A percentile compares a stretch with the other conserved stretches of the same genome.
Evolutionary conservation across 1,140 invertebrate genomes (phyloP).

Genomic region (Chironomus striatipennis): DNA sequence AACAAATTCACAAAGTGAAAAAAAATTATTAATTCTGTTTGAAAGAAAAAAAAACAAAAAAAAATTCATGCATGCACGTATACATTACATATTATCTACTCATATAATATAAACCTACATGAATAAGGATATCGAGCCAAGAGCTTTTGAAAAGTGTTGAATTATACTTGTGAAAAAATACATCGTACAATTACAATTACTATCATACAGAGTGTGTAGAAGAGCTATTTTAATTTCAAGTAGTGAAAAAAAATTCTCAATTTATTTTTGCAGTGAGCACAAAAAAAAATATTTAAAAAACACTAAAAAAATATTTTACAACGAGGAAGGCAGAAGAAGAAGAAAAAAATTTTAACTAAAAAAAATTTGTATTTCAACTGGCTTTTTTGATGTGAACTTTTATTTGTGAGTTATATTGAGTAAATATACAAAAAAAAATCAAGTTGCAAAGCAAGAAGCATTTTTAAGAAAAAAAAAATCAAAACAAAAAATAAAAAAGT

Average conservation of each 20-base stretch:
- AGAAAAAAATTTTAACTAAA: neutral
- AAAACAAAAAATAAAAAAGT: neutral
- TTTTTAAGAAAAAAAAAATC: neutral
- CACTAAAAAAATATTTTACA: constrained; percentile 9
- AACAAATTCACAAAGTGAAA: neutral
- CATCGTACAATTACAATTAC: constrained; percentile 19
- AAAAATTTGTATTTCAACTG: neutral
- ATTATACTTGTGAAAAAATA: constrained; percentile 20
- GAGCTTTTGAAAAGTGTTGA: constrained; percentile 21
- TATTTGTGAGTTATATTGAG: constrained; percentile 21
- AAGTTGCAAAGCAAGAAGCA: too few relatives aligned
- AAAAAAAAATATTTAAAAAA: constrained; percentile 12
- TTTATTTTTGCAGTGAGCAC: constrained; percentile 16
- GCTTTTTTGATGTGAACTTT: constrained; percentile 20
- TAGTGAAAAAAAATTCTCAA: constrained; percentile 22
- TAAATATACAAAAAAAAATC: neutral
- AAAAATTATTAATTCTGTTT: neutral
- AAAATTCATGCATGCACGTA: neutral
- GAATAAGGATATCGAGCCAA: constrained; percentile 3
- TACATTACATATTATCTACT: neutral
- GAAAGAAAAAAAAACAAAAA: neutral
- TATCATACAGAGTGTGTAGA: neutral
- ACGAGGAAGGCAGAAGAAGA: neutral
- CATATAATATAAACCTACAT: neutral
- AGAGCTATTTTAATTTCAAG: constrained; percentile 20